Conservation (phyloP, 2,888 invertebrate genomes). For the Neoscelio sp. region DNA sequence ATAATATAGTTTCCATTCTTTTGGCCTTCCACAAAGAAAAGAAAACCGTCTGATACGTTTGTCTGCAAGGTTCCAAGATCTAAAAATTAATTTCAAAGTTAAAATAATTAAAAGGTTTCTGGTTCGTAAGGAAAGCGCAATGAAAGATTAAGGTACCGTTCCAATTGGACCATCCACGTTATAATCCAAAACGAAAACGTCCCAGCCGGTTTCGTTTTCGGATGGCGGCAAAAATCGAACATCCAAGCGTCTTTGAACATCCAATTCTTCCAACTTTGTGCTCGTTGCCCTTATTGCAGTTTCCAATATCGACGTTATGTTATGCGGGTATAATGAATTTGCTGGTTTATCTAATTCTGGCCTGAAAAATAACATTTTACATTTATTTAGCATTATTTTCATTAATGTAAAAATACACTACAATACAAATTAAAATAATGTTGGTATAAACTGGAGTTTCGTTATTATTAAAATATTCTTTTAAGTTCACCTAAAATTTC, state of each 20-base stretch:
- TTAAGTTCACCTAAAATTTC: too few species aligned
- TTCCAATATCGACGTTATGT: slow-evolving; percentile 93
- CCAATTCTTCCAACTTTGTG: slow-evolving; percentile 96
- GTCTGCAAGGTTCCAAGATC: slow-evolving; percentile 88
- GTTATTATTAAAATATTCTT: too few species aligned
- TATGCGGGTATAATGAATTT: slow-evolving; percentile 93
- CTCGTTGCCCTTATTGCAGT: slow-evolving; percentile 95
- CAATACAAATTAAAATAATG: too few species aligned
- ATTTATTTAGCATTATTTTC: too few species aligned
- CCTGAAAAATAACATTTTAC: slow-evolving; percentile 84
- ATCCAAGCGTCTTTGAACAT: slow-evolving; percentile 94
- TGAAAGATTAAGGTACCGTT: slow-evolving; percentile 85
- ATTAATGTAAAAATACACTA: too few species aligned
- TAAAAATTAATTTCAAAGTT: slow-evolving; percentile 60
- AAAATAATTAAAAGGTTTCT: background rate
- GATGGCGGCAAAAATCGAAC: slow-evolving; percentile 88
- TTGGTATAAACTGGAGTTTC: too few species aligned
- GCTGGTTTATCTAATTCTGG: slow-evolving; percentile 95
- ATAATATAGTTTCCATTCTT: slow-evolving; percentile 93
- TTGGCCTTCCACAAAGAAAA: slow-evolving; percentile 95
- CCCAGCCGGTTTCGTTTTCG: slow-evolving; percentile 93
- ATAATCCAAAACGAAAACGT: slow-evolving; percentile 93
- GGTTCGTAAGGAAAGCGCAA: background rate
- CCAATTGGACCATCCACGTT: slow-evolving; percentile 95
- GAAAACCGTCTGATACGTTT: slow-evolving; percentile 93